Base-by-base conservation (phyloP, 2,113 vertebrate genomes). In the Podarcis raffonei region DNA sequence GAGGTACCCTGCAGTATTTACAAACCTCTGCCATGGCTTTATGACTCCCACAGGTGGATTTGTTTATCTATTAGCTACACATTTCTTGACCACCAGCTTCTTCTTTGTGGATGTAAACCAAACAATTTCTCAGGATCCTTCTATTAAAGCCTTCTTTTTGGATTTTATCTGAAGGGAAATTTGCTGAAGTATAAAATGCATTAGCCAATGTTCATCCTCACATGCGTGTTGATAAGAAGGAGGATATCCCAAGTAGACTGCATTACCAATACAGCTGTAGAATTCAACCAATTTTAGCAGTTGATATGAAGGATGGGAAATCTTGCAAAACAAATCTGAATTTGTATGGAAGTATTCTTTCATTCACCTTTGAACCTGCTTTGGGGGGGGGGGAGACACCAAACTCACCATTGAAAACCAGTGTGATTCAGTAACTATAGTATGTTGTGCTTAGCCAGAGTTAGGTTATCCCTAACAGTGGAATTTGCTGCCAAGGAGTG, bases 221-320 rank as follows among this genome's bases (percentile, higher is more conserved):
- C 95, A 97, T 99, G 96, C 94, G 95, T 32, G 98, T 98, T 1
- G 98, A 98, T 93, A 99, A 97, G 95, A 98, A 97, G 90, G 98
- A 98, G 57, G 94, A 98, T 68, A 96, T 99, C 85, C 98, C 98
- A 0, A 94, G 96, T 3, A 97, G 96, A 89, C 97, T 97, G 74
- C 97, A 98, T 91, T 99, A 99, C 91, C 98, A 93, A 86, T 95
- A 98, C 94, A 98, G 97, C 89, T n/a, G 0, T 22, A 96, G 96
- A 94, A 98, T 99, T 92, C 98, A 98, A 95, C 98, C 98, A 0
- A 96, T 99, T 75, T 89, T 99, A 74, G 92, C 98, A 0, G 96
- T 98, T 90, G 98, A 98, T 83, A 98, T 25, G 93, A 98, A 94
- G 98, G 98, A 89, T 99, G 98, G 98, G 97, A 98, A 82, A 95